Percentiles rank a stretch among this genome's conserved stretches.
These are phyloP conservation scores for Agrilus planipennis DNA, from an alignment of 1,140 invertebrate genomes.

Conservation along the genomic window DNA sequence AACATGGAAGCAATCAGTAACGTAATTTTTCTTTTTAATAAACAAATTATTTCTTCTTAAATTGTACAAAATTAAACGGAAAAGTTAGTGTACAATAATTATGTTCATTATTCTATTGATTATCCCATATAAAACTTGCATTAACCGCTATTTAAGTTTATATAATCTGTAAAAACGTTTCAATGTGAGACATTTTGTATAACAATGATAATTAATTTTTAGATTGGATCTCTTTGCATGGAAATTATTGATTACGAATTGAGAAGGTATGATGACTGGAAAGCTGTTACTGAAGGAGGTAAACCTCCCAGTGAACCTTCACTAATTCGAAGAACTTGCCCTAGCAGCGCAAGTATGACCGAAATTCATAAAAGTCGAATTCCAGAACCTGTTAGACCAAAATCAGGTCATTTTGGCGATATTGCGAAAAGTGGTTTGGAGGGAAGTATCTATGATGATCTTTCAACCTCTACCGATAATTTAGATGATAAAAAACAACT, in stretches of 20 bases:
- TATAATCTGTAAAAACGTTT: too few relatives aligned
- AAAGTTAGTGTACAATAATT: too few relatives aligned
- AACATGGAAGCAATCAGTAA: too few relatives aligned
- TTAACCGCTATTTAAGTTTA: too few relatives aligned
- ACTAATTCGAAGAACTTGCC: slow-evolving; percentile 27
- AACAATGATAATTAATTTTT: slow-evolving; percentile 23
- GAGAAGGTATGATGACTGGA: slow-evolving; percentile 85
- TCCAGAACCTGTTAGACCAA: slow-evolving; percentile 51
- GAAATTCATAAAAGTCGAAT: slow-evolving; percentile 53
- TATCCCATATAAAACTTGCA: too few relatives aligned
- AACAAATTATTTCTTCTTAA: too few relatives aligned
- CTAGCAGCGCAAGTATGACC: slow-evolving; percentile 32
- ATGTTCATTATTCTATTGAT: too few relatives aligned
- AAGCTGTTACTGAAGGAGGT: slow-evolving; percentile 70
- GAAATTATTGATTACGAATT: slow-evolving; percentile 93
- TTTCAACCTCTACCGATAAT: slow-evolving; percentile 47
- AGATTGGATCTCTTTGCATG: slow-evolving; percentile 92
- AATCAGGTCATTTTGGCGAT: slow-evolving; percentile 52
- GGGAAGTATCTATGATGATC: slow-evolving; percentile 53
- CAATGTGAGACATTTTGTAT: slow-evolving; percentile 10
- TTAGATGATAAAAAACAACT: slow-evolving; percentile 74
- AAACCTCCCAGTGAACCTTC: slow-evolving; percentile 32
- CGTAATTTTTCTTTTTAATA: too few relatives aligned
- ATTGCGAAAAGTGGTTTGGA: slow-evolving; percentile 29
- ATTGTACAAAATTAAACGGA: too few relatives aligned